phyloP scores from a whole-genome alignment of 64 coral and sea anemone species.

The Orbicella faveolata region DNA sequence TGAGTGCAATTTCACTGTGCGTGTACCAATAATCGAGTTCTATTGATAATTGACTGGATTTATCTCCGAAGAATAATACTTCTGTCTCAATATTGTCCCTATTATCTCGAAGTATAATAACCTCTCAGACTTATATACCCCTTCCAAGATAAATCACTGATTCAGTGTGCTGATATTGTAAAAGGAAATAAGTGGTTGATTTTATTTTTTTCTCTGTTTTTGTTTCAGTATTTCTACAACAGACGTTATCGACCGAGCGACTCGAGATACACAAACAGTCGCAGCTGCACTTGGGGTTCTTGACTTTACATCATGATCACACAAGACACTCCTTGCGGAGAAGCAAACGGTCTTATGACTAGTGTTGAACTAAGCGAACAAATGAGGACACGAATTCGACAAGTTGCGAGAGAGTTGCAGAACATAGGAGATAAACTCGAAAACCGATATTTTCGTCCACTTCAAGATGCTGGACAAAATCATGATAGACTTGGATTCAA shows the following conservation, averaged over 20 bases:
- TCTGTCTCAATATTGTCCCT: too few relatives aligned
- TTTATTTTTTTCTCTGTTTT: not conserved
- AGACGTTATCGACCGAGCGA: not conserved
- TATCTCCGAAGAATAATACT: too few relatives aligned
- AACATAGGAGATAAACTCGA: not conserved
- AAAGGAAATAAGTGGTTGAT: not conserved
- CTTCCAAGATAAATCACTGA: too few relatives aligned
- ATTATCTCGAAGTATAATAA: too few relatives aligned
- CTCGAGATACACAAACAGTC: too few relatives aligned
- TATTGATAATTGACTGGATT: too few relatives aligned
- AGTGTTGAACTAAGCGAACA: slow-evolving; percentile 5
- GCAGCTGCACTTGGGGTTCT: too few relatives aligned
- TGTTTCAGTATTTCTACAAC: not conserved
- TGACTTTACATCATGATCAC: not conserved
- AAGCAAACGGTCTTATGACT: not conserved
- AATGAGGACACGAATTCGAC: not conserved
- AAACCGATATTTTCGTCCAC: not conserved
- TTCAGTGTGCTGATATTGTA: not conserved
- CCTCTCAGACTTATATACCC: too few relatives aligned
- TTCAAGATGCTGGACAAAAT: not conserved
- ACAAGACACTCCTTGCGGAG: not conserved
- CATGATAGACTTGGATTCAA: not conserved
- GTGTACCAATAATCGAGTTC: too few relatives aligned
- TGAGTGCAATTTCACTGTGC: too few relatives aligned
- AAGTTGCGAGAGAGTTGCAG: slow-evolving; percentile 22